Percentiles rank a stretch among this genome's conserved stretches.
Evolutionary conservation across 2,113 vertebrate species (phyloP).

Genomic region (Dipodomys spectabilis): DNA sequence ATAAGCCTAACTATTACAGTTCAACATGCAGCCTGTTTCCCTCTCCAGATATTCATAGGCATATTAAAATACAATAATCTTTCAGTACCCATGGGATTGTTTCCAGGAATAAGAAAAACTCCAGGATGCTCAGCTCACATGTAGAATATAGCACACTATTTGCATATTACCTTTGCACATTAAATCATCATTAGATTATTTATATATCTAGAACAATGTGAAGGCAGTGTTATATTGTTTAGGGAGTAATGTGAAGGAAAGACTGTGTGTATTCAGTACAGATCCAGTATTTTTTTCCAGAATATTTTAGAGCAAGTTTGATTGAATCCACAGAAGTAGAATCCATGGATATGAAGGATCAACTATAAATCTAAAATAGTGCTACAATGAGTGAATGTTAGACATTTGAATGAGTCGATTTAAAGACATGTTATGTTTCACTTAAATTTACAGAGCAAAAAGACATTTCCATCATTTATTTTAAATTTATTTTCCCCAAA

Average conservation of each 20-base stretch:
- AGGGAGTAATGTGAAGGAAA: neutral
- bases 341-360: neutral
- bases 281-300: neutral
- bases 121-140: neutral
- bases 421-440: neutral
- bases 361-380: neutral
- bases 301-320: neutral
- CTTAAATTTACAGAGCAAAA: slow-evolving; percentile 18
- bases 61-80: neutral
- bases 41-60: neutral
- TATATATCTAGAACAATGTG: neutral
- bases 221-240: neutral
- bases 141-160: neutral
- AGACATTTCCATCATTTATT: neutral
- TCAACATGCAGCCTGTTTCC: neutral
- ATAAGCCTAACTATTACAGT: neutral
- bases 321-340: neutral
- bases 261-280: neutral
- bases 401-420: neutral
- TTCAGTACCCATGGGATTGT: neutral
- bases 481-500: neutral
- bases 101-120: neutral
- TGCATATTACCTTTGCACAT: neutral
- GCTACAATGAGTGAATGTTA: neutral
- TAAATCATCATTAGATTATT: neutral